A percentile compares a stretch with the other conserved stretches of the same genome.
These are phyloP conservation scores for Asarcornis scutulata DNA, from an alignment of 2,113 vertebrate species.

Conservation along the genomic window DNA sequence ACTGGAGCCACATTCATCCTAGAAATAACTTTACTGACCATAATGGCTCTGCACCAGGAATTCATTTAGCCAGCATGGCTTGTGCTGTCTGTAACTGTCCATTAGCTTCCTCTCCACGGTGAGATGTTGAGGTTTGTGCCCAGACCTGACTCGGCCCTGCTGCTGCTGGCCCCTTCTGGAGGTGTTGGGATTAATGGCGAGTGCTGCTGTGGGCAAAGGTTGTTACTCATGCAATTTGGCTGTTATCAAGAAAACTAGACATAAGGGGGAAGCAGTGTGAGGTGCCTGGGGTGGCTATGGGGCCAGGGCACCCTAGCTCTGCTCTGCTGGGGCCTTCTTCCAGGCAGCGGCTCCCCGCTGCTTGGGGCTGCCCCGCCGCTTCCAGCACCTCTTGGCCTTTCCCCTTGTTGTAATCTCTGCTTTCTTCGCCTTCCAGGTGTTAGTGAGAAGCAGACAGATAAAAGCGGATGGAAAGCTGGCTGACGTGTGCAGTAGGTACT, in stretches of 20 bases:
- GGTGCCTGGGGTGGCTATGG: neutral
- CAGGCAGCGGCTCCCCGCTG: no score
- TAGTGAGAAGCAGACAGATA: neutral
- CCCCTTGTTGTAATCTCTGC: neutral
- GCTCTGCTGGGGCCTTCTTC: neutral
- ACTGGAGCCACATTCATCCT: neutral
- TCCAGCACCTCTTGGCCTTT: rapidly evolving
- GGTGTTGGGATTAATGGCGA: neutral
- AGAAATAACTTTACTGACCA: neutral
- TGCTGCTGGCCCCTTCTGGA: neutral
- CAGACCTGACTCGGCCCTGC: neutral
- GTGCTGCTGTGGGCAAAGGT: neutral
- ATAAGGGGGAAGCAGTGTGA: neutral
- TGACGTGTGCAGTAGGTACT: rapidly evolving
- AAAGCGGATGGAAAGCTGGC: neutral
- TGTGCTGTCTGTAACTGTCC: neutral
- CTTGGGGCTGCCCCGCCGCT: neutral
- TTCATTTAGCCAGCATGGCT: neutral
- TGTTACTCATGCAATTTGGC: no score
- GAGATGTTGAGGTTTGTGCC: neutral
- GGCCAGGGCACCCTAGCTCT: no score
- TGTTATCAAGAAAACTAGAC: neutral
- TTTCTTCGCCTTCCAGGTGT: neutral
- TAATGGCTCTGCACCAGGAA: neutral
- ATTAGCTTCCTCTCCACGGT: neutral